Conservation (phyloP, 2,888 invertebrate genomes). For the Nebria salina region DNA sequence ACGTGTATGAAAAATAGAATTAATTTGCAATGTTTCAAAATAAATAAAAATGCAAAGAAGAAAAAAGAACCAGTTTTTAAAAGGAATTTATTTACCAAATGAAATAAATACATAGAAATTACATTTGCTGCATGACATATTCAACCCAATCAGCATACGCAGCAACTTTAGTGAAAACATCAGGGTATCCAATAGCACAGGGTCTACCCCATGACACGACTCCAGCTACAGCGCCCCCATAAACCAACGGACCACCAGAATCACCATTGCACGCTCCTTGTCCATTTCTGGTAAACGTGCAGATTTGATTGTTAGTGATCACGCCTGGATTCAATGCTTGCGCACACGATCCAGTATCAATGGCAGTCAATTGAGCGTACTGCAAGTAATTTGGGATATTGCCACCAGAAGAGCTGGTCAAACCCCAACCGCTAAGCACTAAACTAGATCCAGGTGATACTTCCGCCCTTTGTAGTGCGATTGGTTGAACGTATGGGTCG, state of each 20-base stretch:
- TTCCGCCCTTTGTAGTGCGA: conserved; percentile 31
- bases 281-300: conserved; percentile 68
- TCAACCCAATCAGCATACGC: conserved; percentile 60
- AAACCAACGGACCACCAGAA: conserved; percentile 50
- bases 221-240: conserved; percentile 47
- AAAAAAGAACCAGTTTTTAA: not conserved
- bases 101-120: not conserved
- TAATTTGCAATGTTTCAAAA: not conserved
- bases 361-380: not conserved
- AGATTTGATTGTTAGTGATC: conserved; percentile 62
- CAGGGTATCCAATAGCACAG: conserved; percentile 61
- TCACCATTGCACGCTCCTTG: conserved; percentile 70
- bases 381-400: conserved; percentile 47
- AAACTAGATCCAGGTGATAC: conserved; percentile 32
- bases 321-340: not conserved
- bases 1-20: not conserved
- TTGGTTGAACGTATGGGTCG: conserved; percentile 46
- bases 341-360: conserved; percentile 4
- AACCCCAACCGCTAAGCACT: conserved; percentile 48
- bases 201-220: conserved; percentile 62
- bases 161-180: conserved; percentile 61
- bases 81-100: not conserved
- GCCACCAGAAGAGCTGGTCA: conserved; percentile 62
- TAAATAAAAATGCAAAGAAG: not conserved
- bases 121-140: not conserved